Percentiles rank a stretch among this genome's conserved stretches.
Evolutionary conservation across 2,113 vertebrate genomes (phyloP).

Genomic region (Polypterus senegalus): DNA sequence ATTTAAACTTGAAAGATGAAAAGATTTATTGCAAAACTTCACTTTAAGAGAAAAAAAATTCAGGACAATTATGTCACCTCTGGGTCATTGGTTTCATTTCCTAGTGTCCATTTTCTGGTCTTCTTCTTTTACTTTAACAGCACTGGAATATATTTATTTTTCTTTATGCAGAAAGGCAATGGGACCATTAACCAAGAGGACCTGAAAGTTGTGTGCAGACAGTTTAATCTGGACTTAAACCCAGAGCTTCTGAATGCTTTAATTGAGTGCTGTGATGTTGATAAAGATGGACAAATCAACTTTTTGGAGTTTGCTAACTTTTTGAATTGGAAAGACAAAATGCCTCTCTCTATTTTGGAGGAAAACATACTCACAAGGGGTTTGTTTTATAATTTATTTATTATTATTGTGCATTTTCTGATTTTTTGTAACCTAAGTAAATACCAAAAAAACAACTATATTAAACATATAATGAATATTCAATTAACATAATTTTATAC

Average conservation of each 20-base stretch:
- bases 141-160: not conserved
- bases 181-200: conserved; percentile 61
- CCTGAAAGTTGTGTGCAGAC: conserved; percentile 46
- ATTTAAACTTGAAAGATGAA: too few relatives aligned
- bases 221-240: conserved; percentile 53
- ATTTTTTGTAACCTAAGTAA: too few relatives aligned
- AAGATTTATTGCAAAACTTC: too few relatives aligned
- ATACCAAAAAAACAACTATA: too few relatives aligned
- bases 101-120: too few relatives aligned
- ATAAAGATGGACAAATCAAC: conserved; percentile 62
- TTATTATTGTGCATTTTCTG: too few relatives aligned
- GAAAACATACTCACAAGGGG: conserved; percentile 49
- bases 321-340: conserved; percentile 78
- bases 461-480: too few relatives aligned
- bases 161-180: conserved; percentile 51
- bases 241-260: conserved; percentile 53
- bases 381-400: conserved; percentile 24
- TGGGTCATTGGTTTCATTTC: not conserved
- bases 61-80: too few relatives aligned
- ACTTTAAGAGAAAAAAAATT: too few relatives aligned
- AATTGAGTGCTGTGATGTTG: conserved; percentile 65
- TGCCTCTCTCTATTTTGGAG: conserved; percentile 44
- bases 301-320: conserved; percentile 74
- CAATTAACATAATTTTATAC: too few relatives aligned
- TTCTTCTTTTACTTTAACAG: not conserved